Evolutionary conservation across 1,140 invertebrate genomes (phyloP).

Genomic region (Drosophila dunni): DNA sequence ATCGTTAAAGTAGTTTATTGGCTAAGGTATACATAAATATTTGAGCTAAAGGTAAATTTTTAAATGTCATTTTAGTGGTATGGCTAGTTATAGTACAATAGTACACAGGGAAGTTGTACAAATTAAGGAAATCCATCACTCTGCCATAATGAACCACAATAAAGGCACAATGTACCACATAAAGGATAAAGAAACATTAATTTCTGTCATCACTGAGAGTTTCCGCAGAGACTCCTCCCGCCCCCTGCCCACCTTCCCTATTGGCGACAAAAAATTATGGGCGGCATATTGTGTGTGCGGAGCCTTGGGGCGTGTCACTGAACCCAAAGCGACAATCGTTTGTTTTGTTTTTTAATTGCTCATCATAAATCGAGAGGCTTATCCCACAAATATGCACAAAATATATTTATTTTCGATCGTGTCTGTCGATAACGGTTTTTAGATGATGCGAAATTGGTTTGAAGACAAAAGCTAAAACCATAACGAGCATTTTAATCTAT

Average conservation of each 20-base stretch:
- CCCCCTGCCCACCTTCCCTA: neutral
- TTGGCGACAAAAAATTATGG: neutral
- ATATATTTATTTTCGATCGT: neutral
- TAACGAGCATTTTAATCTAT: no score
- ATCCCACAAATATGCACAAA: neutral
- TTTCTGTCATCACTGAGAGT: slow-evolving; percentile 3
- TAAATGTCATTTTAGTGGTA: no score
- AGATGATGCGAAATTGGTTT: neutral
- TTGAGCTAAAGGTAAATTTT: no score
- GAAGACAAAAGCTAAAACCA: no score
- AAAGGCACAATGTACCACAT: neutral
- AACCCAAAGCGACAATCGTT: slow-evolving; percentile 12
- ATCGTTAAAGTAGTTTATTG: no score
- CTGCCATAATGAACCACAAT: neutral
- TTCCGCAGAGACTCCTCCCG: neutral
- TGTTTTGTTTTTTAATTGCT: slow-evolving; percentile 1
- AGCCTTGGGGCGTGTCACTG: slow-evolving; percentile 7
- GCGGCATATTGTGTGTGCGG: no score
- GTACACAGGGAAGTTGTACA: neutral
- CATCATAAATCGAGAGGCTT: neutral
- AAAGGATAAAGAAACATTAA: slow-evolving; percentile 31
- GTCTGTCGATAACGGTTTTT: neutral
- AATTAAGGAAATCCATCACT: slow-evolving; percentile 7
- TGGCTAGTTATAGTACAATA: neutral
- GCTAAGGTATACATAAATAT: neutral